Base-by-base conservation (phyloP, 2,888 invertebrate genomes). In the Phlogophora meticulosa region DNA sequence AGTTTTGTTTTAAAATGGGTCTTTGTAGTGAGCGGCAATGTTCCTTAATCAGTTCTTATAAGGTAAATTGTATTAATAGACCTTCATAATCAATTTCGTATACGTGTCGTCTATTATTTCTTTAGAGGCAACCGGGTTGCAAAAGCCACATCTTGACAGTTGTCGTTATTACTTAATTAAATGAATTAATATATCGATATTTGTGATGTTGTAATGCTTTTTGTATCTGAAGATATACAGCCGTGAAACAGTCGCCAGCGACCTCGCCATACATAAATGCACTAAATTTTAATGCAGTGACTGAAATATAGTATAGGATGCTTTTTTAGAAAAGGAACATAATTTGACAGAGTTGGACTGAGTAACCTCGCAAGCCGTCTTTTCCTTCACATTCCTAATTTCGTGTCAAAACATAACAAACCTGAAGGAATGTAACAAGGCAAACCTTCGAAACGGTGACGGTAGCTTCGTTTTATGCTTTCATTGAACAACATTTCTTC, bases 231-330 rank as follows among this genome's bases (percentile, higher is more conserved):
- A 53, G 63, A 69, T 64, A 42, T 65, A 56, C 38, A 65, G 56
- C 71, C 48, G 56, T 42, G 51, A 68, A 59, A 56, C 43, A 62
- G 62, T 72, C 56, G 11, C 67, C 68, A 59, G 62, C 28, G 76
- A 78, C 80, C 76, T 78, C 75, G 72, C 76, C 72, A 60, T 68
- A 67, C 52, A 52, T 48, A 61, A 68, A 64, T 78, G 76, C 76
- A 78, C 76, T 72, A 76, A 74, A 74, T 76, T 74, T 63, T 76
- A 68, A 68, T 72, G 72, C 81, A 80, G 76, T 73, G 78, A 79
- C 80, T 79, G 79, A 80, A 53, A 68, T 69, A 32, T 80, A 76
- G 68, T 64, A 64, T 80, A 80, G 65, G 72, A 72, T 68, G 81
- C 81, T 78, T 80, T 80, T 55, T 55, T 68, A 68, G 67, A 43